These are phyloP conservation scores for Agriopis leucophaearia DNA, from an alignment of 2,888 invertebrate species.

Conservation along the genomic window DNA sequence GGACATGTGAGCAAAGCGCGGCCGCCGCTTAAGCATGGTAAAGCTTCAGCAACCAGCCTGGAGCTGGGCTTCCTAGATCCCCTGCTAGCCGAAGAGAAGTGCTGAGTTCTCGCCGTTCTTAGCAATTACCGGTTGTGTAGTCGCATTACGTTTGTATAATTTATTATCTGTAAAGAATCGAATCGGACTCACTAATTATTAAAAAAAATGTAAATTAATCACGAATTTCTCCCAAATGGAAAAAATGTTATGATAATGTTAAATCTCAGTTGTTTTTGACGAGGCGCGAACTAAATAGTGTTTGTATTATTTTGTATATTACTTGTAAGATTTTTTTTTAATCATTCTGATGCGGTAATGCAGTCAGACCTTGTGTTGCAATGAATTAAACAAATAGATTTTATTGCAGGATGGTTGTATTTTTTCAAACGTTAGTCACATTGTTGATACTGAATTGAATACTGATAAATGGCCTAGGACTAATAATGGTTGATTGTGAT, in stretches of 20 bases:
- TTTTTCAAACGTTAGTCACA: conserved; percentile 80
- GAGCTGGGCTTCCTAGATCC: conserved; percentile 82
- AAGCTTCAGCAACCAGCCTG: conserved; percentile 66
- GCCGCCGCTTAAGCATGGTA: conserved; percentile 59
- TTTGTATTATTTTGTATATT: conserved; percentile 87
- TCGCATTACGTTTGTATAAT: conserved; percentile 80
- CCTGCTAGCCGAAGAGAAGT: conserved; percentile 82
- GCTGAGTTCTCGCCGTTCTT: conserved; percentile 63
- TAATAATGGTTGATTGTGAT: conserved; percentile 81
- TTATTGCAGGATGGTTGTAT: conserved; percentile 80
- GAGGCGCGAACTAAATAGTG: conserved; percentile 75
- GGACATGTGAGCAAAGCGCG: conserved; percentile 62
- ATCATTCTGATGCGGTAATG: conserved; percentile 61
- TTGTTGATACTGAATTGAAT: conserved; percentile 80
- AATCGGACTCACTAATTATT: conserved; percentile 67
- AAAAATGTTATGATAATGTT: conserved; percentile 74
- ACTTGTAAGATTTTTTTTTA: conserved; percentile 82
- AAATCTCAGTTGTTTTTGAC: conserved; percentile 77
- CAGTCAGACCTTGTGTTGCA: conserved; percentile 58
- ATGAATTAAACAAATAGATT: conserved; percentile 71
- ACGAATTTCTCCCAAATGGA: conserved; percentile 72
- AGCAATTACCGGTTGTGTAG: conserved; percentile 80
- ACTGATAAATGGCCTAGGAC: conserved; percentile 82
- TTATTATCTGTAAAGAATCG: conserved; percentile 80
- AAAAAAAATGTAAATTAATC: conserved; percentile 70